Conservation (phyloP, 2,888 invertebrate species). For the Mechanitis messenoides region DNA sequence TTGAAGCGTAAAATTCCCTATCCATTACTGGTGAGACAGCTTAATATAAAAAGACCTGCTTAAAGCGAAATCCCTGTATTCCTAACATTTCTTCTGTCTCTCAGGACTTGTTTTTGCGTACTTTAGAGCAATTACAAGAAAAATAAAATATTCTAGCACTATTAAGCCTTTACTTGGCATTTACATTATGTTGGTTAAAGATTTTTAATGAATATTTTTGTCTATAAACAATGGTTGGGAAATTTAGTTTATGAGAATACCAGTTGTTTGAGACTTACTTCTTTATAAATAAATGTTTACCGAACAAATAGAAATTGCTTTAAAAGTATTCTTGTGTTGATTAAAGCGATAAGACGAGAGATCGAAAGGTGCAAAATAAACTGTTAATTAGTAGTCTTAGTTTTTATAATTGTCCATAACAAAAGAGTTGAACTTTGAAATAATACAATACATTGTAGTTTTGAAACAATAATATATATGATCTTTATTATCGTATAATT, state of each 20-base stretch:
- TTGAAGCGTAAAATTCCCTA: slow-evolving; percentile 66
- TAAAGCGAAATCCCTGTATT: slow-evolving; percentile 47
- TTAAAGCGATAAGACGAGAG: too few species aligned
- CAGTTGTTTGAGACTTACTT: not conserved
- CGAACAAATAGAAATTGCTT: too few species aligned
- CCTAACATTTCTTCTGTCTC: slow-evolving; percentile 29
- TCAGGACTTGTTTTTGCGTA: slow-evolving; percentile 24
- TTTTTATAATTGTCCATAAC: too few species aligned
- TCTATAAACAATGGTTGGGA: not conserved
- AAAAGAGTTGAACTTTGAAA: too few species aligned
- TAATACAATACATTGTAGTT: not conserved
- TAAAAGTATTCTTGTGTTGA: too few species aligned
- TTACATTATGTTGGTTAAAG: slow-evolving; percentile 3
- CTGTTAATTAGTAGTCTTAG: too few species aligned
- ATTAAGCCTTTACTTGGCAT: slow-evolving; percentile 23
- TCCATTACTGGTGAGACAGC: slow-evolving; percentile 62
- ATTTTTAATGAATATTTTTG: slow-evolving; percentile 6
- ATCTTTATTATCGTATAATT: slow-evolving; percentile 5
- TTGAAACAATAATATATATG: not conserved
- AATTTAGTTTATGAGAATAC: slow-evolving; percentile 3
- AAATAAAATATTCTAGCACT: slow-evolving; percentile 27
- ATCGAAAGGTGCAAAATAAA: too few species aligned
- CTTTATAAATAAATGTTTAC: not conserved
- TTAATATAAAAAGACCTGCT: slow-evolving; percentile 54
- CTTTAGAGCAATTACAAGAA: slow-evolving; percentile 30